These are phyloP conservation scores for Megathymus violae DNA, from an alignment of 1,140 invertebrate genomes.

Conservation along the genomic window DNA sequence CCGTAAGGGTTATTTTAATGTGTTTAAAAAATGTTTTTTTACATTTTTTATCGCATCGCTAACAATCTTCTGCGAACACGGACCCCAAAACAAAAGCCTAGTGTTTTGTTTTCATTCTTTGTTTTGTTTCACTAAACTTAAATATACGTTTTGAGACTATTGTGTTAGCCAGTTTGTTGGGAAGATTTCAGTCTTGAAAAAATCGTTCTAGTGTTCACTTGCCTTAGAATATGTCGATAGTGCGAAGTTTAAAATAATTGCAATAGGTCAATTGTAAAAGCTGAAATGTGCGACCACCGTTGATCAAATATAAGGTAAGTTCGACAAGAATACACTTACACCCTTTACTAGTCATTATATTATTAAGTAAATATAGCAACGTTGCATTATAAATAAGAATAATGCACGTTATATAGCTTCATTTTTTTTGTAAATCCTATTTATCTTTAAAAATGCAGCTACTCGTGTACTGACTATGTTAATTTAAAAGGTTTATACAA, in stretches of 20 bases:
- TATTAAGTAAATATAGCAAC: too few relatives aligned
- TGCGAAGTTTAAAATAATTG: neutral
- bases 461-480: too few relatives aligned
- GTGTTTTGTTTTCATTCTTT: conserved; percentile 69
- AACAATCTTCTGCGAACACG: conserved; percentile 75
- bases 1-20: conserved; percentile 73
- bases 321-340: too few relatives aligned
- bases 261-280: too few relatives aligned
- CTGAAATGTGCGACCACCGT: too few relatives aligned
- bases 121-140: conserved; percentile 78
- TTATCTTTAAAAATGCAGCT: too few relatives aligned
- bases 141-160: conserved; percentile 77
- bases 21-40: conserved; percentile 67
- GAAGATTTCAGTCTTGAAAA: conserved; percentile 77
- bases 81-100: conserved; percentile 63
- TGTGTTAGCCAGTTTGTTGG: conserved; percentile 67
- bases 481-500: too few relatives aligned
- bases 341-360: too few relatives aligned
- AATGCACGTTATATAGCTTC: too few relatives aligned
- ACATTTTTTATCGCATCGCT: conserved; percentile 52
- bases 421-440: too few relatives aligned
- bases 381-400: too few relatives aligned
- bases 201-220: conserved; percentile 73
- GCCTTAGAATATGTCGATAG: conserved; percentile 21
- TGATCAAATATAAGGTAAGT: conserved; percentile 4